A percentile compares a stretch with the other conserved stretches of the same genome.
These are phyloP conservation scores for Drosophila ficusphila DNA, from an alignment of 1,140 invertebrate genomes.

Conservation along the genomic window DNA sequence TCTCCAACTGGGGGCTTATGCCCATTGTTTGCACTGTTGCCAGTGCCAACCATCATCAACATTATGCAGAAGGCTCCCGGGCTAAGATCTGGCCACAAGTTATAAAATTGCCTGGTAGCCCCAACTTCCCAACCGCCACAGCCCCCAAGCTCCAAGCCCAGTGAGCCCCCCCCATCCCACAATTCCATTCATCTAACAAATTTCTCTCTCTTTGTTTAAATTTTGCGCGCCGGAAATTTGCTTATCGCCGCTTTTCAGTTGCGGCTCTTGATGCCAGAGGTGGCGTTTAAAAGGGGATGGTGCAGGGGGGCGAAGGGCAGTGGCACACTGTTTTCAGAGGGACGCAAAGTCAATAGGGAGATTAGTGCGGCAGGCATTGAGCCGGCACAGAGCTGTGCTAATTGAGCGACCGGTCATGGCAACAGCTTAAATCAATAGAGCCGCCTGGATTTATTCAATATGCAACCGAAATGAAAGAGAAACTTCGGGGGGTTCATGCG, in stretches of 20 bases:
- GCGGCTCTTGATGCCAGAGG: slow-evolving; percentile 27
- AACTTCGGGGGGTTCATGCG: slow-evolving; percentile 26
- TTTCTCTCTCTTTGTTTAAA: slow-evolving; percentile 71
- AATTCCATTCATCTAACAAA: slow-evolving; percentile 23
- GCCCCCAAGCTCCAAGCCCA: too few relatives aligned
- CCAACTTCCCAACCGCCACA: not conserved
- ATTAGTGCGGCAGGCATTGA: slow-evolving; percentile 62
- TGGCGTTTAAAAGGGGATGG: not conserved
- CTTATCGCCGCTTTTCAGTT: slow-evolving; percentile 75
- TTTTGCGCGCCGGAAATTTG: slow-evolving; percentile 78
- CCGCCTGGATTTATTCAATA: slow-evolving; percentile 54
- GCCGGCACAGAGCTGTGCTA: slow-evolving; percentile 64
- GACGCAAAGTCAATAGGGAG: slow-evolving; percentile 73
- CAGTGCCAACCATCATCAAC: slow-evolving; percentile 63
- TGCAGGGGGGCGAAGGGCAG: not conserved
- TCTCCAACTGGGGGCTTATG: slow-evolving; percentile 45
- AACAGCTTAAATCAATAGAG: slow-evolving; percentile 73
- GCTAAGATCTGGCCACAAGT: slow-evolving; percentile 62
- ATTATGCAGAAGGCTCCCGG: slow-evolving; percentile 35
- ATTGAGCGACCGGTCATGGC: slow-evolving; percentile 77
- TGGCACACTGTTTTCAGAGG: slow-evolving; percentile 9
- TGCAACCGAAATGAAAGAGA: slow-evolving; percentile 33
- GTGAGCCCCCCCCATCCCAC: not conserved
- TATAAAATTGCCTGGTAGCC: slow-evolving; percentile 56
- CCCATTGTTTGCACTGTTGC: slow-evolving; percentile 73